Evolutionary conservation across 2,797 vertebrate genomes (phyloP), one percentile per base, ranked within the genome.

Genomic region (Nannoperca australis): DNA sequence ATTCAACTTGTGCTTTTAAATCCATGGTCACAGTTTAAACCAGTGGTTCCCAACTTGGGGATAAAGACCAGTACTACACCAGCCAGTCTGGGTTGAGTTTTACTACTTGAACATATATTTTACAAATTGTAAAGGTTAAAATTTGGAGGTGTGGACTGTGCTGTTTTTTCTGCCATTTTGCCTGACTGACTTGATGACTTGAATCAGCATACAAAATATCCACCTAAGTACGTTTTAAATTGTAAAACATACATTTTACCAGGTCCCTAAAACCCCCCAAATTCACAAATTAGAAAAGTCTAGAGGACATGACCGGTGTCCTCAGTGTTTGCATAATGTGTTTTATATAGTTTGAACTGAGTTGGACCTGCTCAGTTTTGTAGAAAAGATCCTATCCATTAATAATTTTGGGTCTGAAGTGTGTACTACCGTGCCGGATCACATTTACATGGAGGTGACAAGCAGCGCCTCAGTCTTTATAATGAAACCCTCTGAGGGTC

Each of bases 381-480:
- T 12, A 56, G 11, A 34, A 34, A 34, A 34, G 27, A 13, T 34
- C 3, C n/a, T 9, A 9, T 59, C 20, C 13, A 14, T 61, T 38
- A n/a, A n/a, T 49, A 11, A 34, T 36, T 34, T 11, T 47, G 47
- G 60, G 11, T 54, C 15, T 54, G 55, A 36, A 50, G 66, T 38
- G 47, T 61, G 27, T 70, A 24, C 56, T 61, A 61, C 32, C 47
- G 68, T 47, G 65, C 40, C 76, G 59, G 75, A 78, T 83, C 73
- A 42, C 32, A 7, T 76, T 79, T 62, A 72, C 64, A 45, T 7
- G 5, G 47, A 82, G 80, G 82, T 79, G 82, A 80, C 65, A 85
- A 65, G 27, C 60, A 15, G 65, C 36, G 20, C 75, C 47, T 38
- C 66, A 7, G 27, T 32, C 55, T 2, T 34, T 51, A 51, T 38